Evolutionary conservation across 1,140 invertebrate species (phyloP).

Genomic region (Lucilia cuprina): DNA sequence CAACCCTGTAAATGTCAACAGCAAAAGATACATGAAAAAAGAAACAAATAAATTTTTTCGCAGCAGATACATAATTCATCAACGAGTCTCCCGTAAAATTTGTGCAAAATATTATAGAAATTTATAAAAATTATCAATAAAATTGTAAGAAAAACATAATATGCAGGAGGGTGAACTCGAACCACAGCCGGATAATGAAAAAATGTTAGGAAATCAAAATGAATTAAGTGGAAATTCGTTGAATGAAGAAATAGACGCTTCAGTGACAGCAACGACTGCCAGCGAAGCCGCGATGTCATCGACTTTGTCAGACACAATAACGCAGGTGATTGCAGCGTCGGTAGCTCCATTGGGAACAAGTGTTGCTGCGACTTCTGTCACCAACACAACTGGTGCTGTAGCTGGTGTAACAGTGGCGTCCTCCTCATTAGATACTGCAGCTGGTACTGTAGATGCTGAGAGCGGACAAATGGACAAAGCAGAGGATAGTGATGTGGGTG

Average conservation of each 20-base stretch:
- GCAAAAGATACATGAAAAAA: background rate
- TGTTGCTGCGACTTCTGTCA: background rate
- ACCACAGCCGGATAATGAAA: background rate
- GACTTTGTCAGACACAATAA: constrained; percentile 9
- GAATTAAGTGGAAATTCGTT: background rate
- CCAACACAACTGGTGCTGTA: background rate
- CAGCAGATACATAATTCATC: constrained; percentile 22
- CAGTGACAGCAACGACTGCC: constrained; percentile 9
- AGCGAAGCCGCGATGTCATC: constrained; percentile 23
- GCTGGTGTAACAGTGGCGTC: background rate
- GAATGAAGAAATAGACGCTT: background rate
- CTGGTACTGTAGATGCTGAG: constrained; percentile 19
- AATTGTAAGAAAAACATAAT: background rate
- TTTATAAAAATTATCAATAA: background rate
- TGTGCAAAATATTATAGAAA: background rate
- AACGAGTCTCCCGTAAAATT: constrained; percentile 6
- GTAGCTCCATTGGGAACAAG: background rate
- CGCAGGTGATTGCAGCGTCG: background rate
- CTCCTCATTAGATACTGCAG: background rate
- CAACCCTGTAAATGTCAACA: background rate
- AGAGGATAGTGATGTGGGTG: constrained; percentile 54
- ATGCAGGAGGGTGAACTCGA: constrained; percentile 27
- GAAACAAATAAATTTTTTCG: background rate
- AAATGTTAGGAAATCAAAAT: background rate
- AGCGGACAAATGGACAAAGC: constrained; percentile 45